A percentile compares a stretch with the other conserved stretches of the same genome.
phyloP scores from a whole-genome alignment of 1,140 invertebrate species.

The Chrysomallon squamiferum region DNA sequence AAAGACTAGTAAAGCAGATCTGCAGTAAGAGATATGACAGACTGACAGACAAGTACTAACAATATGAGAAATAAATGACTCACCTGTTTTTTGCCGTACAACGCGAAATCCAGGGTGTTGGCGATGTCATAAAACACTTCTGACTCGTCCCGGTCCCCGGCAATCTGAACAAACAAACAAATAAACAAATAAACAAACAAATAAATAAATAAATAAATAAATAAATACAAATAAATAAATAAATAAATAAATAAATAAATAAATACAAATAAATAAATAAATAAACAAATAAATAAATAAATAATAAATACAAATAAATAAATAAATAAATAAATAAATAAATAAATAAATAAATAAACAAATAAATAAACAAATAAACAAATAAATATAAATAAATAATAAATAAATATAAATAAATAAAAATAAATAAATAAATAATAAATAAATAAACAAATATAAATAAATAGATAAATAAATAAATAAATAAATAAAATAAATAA shows the following conservation, averaged over 20 bases:
- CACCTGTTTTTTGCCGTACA: slow-evolving; percentile 34
- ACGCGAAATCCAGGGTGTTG: slow-evolving; percentile 43
- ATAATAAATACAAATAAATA: background rate
- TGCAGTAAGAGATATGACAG: no score
- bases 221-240: background rate
- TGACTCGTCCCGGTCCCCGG: slow-evolving; percentile 50
- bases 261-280: background rate
- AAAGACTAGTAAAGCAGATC: no score
- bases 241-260: background rate
- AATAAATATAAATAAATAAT: no score
- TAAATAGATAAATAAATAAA: no score
- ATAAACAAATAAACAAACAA: background rate
- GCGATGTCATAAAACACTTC: slow-evolving; percentile 51
- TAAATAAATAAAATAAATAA: no score
- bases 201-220: background rate
- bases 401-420: no score
- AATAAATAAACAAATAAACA: no score
- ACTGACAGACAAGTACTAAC: no score
- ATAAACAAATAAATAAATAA: background rate
- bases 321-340: background rate
- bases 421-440: no score
- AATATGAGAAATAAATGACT: no score
- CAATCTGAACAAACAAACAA: slow-evolving; percentile 38
- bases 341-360: background rate
- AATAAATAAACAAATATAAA: no score